Percentiles rank a stretch among this genome's conserved stretches.
phyloP scores from a whole-genome alignment of 1,140 invertebrate species.

The Apis florea region DNA sequence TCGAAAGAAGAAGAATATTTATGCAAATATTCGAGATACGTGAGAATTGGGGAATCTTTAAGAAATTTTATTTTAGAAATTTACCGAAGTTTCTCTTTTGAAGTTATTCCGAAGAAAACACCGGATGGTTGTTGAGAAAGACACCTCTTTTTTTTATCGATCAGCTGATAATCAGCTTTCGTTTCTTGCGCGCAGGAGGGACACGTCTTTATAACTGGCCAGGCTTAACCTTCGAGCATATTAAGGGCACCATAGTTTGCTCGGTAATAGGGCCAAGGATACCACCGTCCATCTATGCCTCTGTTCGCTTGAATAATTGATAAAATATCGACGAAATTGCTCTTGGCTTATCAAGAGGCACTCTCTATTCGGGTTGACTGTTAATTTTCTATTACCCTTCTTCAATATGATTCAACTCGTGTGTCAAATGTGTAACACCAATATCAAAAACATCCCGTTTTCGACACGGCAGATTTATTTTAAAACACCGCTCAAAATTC shows the following conservation, averaged over 20 bases:
- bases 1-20: background rate
- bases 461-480: too few species aligned
- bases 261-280: conserved; percentile 46
- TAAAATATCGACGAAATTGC: conserved; percentile 36
- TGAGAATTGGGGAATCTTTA: background rate
- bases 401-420: background rate
- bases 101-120: background rate
- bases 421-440: too few species aligned
- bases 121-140: background rate
- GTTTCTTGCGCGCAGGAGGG: conserved; percentile 25
- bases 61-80: background rate
- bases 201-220: conserved; percentile 11
- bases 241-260: conserved; percentile 42
- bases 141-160: conserved; percentile 31
- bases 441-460: background rate
- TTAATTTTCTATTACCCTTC: background rate
- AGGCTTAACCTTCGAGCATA: conserved; percentile 43
- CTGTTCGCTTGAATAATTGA: conserved; percentile 44
- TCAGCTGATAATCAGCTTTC: conserved; percentile 51
- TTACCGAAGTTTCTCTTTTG: background rate
- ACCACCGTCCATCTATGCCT: conserved; percentile 1
- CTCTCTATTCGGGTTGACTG: background rate
- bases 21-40: background rate
- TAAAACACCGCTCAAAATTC: too few species aligned
- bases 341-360: background rate